phyloP scores from a whole-genome alignment of 1,140 invertebrate species.

The Polypedilum vanderplanki region DNA sequence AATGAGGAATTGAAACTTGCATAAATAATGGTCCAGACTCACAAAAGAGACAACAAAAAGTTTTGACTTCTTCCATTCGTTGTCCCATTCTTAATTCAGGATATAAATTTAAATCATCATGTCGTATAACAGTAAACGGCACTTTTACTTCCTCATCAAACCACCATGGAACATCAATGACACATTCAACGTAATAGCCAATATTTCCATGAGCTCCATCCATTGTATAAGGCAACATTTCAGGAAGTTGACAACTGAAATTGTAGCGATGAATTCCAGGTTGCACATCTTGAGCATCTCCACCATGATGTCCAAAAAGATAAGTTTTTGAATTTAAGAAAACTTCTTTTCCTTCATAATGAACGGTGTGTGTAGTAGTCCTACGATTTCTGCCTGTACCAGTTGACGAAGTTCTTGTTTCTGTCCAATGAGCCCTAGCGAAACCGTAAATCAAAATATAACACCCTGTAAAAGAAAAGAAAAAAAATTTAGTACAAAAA shows the following conservation, averaged over 20 bases:
- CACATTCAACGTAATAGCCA: not conserved
- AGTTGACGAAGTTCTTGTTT: not conserved
- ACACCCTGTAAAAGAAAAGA: not conserved
- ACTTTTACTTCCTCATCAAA: not conserved
- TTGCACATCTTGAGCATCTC: not conserved
- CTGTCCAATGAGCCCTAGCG: not conserved
- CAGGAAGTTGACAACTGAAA: not conserved
- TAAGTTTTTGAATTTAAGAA: slow-evolving; percentile 21
- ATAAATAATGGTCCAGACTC: not conserved
- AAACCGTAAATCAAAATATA: not conserved
- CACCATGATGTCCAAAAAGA: not conserved
- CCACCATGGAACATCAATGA: not conserved
- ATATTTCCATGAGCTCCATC: not conserved
- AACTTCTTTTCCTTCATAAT: slow-evolving; percentile 4
- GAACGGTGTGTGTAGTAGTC: not conserved
- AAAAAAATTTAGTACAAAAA: not conserved
- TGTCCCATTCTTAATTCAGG: not conserved
- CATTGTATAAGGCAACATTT: not conserved
- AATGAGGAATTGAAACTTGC: not conserved
- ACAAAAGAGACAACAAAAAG: not conserved
- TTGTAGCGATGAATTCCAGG: not conserved
- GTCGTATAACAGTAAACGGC: not conserved
- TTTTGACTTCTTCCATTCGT: not conserved
- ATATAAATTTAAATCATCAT: not conserved
- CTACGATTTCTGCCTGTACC: not conserved